Evolutionary conservation across 2,888 invertebrate genomes (phyloP), one percentile per base, ranked within the genome.

Genomic region (Limulus polyphemus): DNA sequence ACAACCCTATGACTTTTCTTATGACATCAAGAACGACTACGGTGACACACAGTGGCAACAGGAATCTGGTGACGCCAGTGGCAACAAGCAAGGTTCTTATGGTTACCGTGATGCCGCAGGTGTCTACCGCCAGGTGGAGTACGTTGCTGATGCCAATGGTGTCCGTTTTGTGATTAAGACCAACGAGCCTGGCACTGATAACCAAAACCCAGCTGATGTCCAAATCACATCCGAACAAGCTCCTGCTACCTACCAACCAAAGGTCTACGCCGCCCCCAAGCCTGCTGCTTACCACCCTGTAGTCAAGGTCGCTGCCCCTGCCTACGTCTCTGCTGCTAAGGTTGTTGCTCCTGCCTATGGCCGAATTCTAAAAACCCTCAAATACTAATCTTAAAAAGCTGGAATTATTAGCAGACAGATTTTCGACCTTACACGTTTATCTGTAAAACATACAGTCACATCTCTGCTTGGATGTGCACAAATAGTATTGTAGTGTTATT

Each of bases 141-240:
- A 60, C 17, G 55, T 60, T 1, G 60, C 60, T 11, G 60, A 60
- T 47, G 60, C 55, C 1, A 48, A 55, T 49, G 60, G 60, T 10
- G 56, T 55, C 47, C 60, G 47, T 46, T 56, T 55, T 10, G 55
- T 55, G 55, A 32, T 60, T n/a, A 55, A 60, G 14, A 60, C 60
- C 9, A 60, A 60, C 16, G 60, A 60, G 17, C 60, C 54, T 14
- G 60, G 60, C 32, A 62, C 60, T 13, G 62, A 56, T 14, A 16
- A 59, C 14, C 10, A 47, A 14, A 46, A 52, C 13, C 47, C 59
- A 16, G 59, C 59, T 13, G 14, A 54, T n/a, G 55, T 55, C 48
- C n/a, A 17, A 16, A 16, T 59, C 11, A 52, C n/a, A n/a, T n/a
- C n/a, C n/a, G n/a, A n/a, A n/a, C n/a, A n/a, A n/a, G n/a, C n/a